A percentile compares a stretch with the other conserved stretches of the same genome.
These are phyloP conservation scores for Aselliscus stoliczkanus DNA, from an alignment of 2,797 vertebrate species.

Conservation along the genomic window DNA sequence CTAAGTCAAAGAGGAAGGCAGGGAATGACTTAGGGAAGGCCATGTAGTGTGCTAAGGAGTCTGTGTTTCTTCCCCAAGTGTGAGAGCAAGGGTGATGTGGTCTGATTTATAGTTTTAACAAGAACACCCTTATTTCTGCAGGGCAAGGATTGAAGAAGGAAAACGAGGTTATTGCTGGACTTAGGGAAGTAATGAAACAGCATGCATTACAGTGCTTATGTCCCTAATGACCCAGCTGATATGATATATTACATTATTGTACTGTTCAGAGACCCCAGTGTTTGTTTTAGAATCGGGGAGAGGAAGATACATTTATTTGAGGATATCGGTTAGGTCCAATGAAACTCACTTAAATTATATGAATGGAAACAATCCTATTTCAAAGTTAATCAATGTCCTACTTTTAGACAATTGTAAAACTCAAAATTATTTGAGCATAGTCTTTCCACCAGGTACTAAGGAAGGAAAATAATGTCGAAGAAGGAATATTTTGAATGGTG, in stretches of 20 bases:
- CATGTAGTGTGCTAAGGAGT: background rate
- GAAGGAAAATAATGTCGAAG: background rate
- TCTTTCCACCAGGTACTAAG: background rate
- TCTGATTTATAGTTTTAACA: background rate
- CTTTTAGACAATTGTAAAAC: background rate
- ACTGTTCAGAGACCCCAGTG: background rate
- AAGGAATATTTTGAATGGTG: background rate
- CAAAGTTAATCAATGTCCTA: background rate
- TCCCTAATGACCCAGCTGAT: background rate
- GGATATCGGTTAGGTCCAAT: background rate
- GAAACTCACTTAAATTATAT: background rate
- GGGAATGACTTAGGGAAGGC: accelerated
- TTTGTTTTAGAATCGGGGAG: background rate
- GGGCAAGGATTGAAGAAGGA: background rate
- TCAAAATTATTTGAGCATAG: background rate
- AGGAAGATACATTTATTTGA: background rate
- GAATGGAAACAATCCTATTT: background rate
- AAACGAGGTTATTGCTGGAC: background rate
- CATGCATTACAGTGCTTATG: background rate
- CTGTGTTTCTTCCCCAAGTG: background rate
- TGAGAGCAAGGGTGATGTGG: background rate
- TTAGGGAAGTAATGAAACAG: background rate
- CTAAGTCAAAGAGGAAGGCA: background rate
- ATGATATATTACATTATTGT: background rate
- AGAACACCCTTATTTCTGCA: background rate